Percentiles rank a stretch among this genome's conserved stretches.
Conservation (phyloP, 2,797 vertebrate species). For the Mormyrops boulengeri region DNA sequence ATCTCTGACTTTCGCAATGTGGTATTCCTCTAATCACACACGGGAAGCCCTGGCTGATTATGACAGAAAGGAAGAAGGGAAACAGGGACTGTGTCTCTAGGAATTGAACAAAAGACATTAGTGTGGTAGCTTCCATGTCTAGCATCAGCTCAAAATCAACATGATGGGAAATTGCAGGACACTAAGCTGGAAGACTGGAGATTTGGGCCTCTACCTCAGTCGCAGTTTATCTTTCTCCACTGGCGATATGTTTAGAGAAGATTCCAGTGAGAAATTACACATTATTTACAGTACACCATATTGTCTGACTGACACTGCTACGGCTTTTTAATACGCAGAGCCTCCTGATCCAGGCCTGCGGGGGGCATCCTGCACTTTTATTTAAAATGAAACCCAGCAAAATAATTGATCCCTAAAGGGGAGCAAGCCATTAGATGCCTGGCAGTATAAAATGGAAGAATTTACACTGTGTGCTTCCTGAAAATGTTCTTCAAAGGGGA, state of each 20-base stretch:
- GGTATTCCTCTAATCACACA: constrained; percentile 39
- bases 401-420: neutral
- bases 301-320: neutral
- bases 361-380: neutral
- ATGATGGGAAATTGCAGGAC: neutral
- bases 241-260: neutral
- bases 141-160: neutral
- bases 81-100: constrained; percentile 23
- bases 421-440: neutral
- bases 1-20: constrained; percentile 22
- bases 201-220: neutral
- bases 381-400: neutral
- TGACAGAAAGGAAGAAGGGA: constrained; percentile 37
- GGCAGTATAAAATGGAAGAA: neutral
- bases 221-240: neutral
- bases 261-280: neutral
- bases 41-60: constrained; percentile 35
- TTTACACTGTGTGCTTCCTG: neutral
- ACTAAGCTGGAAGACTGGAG: neutral
- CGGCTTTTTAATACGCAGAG: neutral
- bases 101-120: neutral
- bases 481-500: neutral
- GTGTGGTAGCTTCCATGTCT: neutral
- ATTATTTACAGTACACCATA: neutral
- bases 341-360: too few relatives aligned